Base-by-base conservation (phyloP, 2,113 vertebrate genomes). In the Talpa occidentalis region DNA sequence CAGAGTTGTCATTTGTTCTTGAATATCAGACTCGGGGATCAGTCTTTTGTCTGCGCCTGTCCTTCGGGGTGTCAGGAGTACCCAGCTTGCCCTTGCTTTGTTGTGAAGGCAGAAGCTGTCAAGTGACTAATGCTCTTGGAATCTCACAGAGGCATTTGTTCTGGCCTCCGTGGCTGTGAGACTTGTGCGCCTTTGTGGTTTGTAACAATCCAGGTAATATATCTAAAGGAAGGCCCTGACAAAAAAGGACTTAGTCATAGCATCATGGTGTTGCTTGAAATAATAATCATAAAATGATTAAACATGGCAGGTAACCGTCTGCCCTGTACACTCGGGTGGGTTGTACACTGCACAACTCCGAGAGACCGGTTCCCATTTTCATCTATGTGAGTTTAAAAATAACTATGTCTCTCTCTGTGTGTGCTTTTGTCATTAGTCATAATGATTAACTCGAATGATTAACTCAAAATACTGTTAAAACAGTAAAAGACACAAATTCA, bases 101-200 rank as follows among this genome's bases (percentile, higher is more conserved):
- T 72, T 91, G 52, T 87, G 90, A 96, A 81, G 93, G 94, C 49
- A 73, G 70, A 94, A 60, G 60, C 60, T 95, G 94, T 97, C 97
- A 97, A 95, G 37, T 94, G 96, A 95, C 94, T 94, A 95, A 97
- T 81, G 80, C 78, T 91, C 66, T 77, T 80, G 96, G 95, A 97
- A 96, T 95, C 94, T 95, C 87, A 54, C 56, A 0, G 54, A 91
- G 73, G 70, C 96, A 35, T 95, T 97, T 84, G 90, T 94, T 94
- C 82, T 96, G 4, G 76, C 35, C 97, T 97, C 95, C 94, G 64
- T 95, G 97, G 88, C 86, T 94, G 52, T 93, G 94, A 96, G 67
- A 19, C 30, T 95, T 89, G 37, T 52, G 24, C 16, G 54, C 40
- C 92, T 92, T 47, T 83, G 95, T 70, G 89, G 10, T 59, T 17